Conservation (phyloP, 2,888 invertebrate genomes). For the Agonopterix heracliana region DNA sequence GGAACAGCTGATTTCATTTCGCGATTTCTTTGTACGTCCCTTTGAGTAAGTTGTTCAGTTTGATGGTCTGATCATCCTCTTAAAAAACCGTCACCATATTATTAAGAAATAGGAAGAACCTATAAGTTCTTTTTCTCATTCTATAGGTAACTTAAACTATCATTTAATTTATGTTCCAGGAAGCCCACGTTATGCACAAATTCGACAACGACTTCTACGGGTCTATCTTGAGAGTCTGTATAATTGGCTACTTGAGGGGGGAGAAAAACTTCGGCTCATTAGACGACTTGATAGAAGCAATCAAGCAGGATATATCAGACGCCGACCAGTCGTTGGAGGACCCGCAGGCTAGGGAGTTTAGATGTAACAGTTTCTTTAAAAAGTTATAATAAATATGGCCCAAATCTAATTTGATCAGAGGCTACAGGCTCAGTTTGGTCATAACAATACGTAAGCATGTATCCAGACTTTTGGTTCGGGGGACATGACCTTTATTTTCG, state of each 20-base stretch:
- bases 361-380: conserved; percentile 71
- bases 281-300: conserved; percentile 85
- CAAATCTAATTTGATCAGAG: background rate
- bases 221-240: conserved; percentile 82
- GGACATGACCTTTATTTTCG: too few species aligned
- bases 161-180: conserved; percentile 72
- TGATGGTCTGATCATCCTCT: too few species aligned
- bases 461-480: too few species aligned
- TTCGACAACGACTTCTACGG: conserved; percentile 93
- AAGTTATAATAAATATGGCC: background rate
- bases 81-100: too few species aligned
- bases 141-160: background rate
- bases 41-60: too few species aligned
- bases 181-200: conserved; percentile 92
- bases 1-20: too few species aligned
- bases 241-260: conserved; percentile 89
- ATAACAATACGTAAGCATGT: too few species aligned
- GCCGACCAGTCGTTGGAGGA: conserved; percentile 79
- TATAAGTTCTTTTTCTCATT: too few species aligned
- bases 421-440: too few species aligned
- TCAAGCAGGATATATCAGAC: conserved; percentile 85
- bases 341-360: conserved; percentile 63
- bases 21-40: too few species aligned
- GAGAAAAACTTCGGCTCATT: conserved; percentile 87
- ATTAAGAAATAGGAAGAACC: too few species aligned